Conservation (phyloP, 2,888 invertebrate genomes). For the Diarsia dahlii region DNA sequence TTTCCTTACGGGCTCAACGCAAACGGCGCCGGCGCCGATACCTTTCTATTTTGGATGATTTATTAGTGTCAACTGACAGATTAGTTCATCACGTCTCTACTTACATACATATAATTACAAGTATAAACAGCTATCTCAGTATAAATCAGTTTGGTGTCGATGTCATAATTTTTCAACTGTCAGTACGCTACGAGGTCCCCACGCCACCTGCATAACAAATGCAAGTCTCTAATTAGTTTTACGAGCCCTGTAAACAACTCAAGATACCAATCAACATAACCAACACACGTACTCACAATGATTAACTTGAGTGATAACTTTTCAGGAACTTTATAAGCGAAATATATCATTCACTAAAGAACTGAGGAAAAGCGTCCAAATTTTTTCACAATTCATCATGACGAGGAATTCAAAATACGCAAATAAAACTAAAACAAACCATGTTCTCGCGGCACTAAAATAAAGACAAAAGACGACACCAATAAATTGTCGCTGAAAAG, state of each 20-base stretch:
- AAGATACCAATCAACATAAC: slow-evolving; percentile 73
- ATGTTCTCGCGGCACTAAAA: slow-evolving; percentile 85
- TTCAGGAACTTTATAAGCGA: slow-evolving; percentile 28
- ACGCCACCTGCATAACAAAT: slow-evolving; percentile 72
- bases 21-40: slow-evolving; percentile 5
- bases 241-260: slow-evolving; percentile 75
- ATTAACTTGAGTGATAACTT: slow-evolving; percentile 56
- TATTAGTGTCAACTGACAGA: slow-evolving; percentile 46
- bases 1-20: slow-evolving; percentile 19
- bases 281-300: slow-evolving; percentile 66
- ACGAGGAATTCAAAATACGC: slow-evolving; percentile 75
- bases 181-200: slow-evolving; percentile 57
- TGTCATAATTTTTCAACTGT: slow-evolving; percentile 59
- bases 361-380: slow-evolving; percentile 39
- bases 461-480: slow-evolving; percentile 87
- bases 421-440: slow-evolving; percentile 83
- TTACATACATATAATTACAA: slow-evolving; percentile 22
- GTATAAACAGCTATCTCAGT: slow-evolving; percentile 30
- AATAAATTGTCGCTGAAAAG: slow-evolving; percentile 89
- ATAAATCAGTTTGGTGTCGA: slow-evolving; percentile 44
- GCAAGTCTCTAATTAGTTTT: slow-evolving; percentile 74
- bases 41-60: slow-evolving; percentile 52
- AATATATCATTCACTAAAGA: not conserved
- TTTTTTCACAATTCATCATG: slow-evolving; percentile 67
- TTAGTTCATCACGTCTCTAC: slow-evolving; percentile 34